Conservation (phyloP, 2,113 vertebrate species). For the Oncorhynchus keta region DNA sequence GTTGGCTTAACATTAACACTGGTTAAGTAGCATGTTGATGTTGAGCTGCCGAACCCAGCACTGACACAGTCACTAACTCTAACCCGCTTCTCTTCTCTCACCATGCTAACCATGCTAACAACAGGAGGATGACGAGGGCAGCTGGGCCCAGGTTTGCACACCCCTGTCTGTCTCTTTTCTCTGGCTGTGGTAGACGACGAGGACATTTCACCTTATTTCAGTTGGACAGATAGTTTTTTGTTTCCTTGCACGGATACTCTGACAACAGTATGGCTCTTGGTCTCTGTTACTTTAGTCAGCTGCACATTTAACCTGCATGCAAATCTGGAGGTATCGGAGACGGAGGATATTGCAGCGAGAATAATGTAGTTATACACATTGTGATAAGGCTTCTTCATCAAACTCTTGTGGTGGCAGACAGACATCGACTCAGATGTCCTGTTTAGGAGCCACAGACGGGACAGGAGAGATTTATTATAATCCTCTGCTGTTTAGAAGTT, state of each 20-base stretch:
- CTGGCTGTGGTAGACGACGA: no score
- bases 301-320: no score
- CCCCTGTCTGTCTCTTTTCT: constrained; percentile 10
- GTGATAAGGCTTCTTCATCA: background rate
- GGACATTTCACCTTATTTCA: no score
- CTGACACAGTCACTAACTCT: constrained; percentile 61
- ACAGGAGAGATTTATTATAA: background rate
- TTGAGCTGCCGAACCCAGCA: constrained; percentile 18
- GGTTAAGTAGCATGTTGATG: no score
- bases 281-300: no score
- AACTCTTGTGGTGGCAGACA: background rate
- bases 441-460: background rate
- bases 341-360: background rate
- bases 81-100: constrained; percentile 72
- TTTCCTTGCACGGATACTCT: no score
- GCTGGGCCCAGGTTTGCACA: constrained; percentile 98
- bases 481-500: background rate
- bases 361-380: background rate
- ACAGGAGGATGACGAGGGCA: constrained; percentile 98
- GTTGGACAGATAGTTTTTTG: no score
- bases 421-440: background rate
- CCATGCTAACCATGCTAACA: constrained; percentile 86
- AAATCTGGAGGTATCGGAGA: no score
- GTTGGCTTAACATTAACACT: background rate
- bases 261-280: no score